Base-by-base conservation (phyloP, 2,113 vertebrate genomes). In the Candoia aspera region DNA sequence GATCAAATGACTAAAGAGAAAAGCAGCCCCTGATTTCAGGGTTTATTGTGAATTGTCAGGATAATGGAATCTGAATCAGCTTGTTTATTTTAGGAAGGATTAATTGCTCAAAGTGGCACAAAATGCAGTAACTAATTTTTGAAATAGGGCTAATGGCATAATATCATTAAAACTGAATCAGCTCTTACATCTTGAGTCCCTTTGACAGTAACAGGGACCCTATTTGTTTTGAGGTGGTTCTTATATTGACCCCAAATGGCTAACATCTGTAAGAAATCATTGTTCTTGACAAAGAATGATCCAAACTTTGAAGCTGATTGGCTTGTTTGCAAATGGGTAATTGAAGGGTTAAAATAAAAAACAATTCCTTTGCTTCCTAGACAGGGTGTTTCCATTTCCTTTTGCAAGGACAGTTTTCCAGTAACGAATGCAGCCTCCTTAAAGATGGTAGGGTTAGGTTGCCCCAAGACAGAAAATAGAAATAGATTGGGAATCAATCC, bases 61-160 rank as follows among this genome's bases (percentile, higher is more conserved):
- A 97, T 97, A 97, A 97, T 97, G 97, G 97, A 97, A 97, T 97
- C 97, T 97, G 97, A 97, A 97, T 97, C 95, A 89, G 91, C 86
- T 91, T 64, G 95, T 97, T 97, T 97, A 96, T 96, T 97, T 97
- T 96, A 96, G 97, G 96, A 97, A 97, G 97, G 97, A 98, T 97
- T 97, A 97, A 97, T 97, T 96, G 96, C 95, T 94, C 90, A 95
- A 95, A 92, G 12, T 73, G 94, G 96, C 96, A 94, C 96, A 96
- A 96, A 97, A 96, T 91, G 95, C 73, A 94, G 95, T 89, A 73
- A 91, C 60, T 88, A 8, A 26, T 89, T 49, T 91, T 92, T 92
- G 92, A 94, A 96, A 86, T 83, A 17, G 94, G 96, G 94, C 95
- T 21, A 54, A 6, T 93, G 90, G 90, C 1, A 3, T 97, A 94